A percentile compares a stretch with the other conserved stretches of the same genome.
phyloP scores from a whole-genome alignment of 2,888 invertebrate species.

The Diaperis boleti region DNA sequence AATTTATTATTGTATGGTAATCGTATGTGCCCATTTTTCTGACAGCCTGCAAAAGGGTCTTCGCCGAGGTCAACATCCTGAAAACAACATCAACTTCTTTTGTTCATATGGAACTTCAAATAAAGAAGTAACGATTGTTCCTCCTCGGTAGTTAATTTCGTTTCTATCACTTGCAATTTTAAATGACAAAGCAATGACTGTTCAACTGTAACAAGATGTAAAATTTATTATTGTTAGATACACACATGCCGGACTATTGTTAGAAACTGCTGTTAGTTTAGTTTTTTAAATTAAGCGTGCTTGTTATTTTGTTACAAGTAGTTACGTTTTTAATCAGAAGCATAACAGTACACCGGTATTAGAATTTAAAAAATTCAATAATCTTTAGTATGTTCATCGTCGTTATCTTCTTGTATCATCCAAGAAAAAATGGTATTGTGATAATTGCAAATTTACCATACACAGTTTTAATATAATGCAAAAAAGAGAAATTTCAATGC shows the following conservation, averaged over 20 bases:
- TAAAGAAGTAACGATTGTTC: slow-evolving; percentile 17
- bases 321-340: slow-evolving; percentile 24
- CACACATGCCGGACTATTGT: slow-evolving; percentile 9
- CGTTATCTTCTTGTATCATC: too few relatives aligned
- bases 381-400: too few relatives aligned
- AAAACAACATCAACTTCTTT: slow-evolving; percentile 1
- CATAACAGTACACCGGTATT: slow-evolving; percentile 28
- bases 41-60: background rate
- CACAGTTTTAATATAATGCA: background rate
- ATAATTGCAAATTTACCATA: background rate
- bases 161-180: slow-evolving; percentile 29
- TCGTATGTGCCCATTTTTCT: slow-evolving; percentile 4
- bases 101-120: slow-evolving; percentile 7
- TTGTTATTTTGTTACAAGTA: slow-evolving; percentile 19
- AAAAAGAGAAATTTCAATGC: slow-evolving; percentile 24
- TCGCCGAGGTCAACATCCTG: slow-evolving; percentile 5
- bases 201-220: slow-evolving; percentile 34
- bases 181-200: slow-evolving; percentile 21
- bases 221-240: slow-evolving; percentile 33
- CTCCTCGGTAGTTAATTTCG: slow-evolving; percentile 13
- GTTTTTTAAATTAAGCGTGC: slow-evolving; percentile 13
- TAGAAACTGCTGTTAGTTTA: slow-evolving; percentile 12
- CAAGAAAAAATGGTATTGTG: background rate
- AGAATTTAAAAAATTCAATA: slow-evolving; percentile 13
- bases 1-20: slow-evolving; percentile 32